phyloP scores from a whole-genome alignment of 1,140 invertebrate genomes.

The Danaus plexippus region DNA sequence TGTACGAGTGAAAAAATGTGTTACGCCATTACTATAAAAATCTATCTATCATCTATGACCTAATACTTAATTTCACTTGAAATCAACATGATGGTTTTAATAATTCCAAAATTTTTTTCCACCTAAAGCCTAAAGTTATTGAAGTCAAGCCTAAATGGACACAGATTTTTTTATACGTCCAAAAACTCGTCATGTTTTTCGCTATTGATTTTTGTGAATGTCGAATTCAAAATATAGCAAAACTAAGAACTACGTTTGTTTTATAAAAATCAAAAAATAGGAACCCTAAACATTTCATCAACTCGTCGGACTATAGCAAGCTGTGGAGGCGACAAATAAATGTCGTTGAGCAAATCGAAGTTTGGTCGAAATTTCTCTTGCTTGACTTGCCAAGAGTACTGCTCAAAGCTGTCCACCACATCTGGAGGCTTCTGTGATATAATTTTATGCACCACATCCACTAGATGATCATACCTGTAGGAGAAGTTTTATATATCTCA shows the following conservation, averaged over 20 bases:
- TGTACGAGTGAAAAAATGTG: constrained; percentile 15
- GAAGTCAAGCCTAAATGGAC: no score
- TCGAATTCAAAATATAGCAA: no score
- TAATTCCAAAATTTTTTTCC: no score
- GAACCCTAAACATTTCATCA: constrained; percentile 63
- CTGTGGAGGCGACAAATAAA: constrained; percentile 70
- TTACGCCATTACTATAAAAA: constrained; percentile 3
- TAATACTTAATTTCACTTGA: no score
- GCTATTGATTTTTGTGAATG: no score
- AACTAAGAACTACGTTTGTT: no score
- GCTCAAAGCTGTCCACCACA: constrained; percentile 76
- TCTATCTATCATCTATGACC: no score
- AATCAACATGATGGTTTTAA: no score
- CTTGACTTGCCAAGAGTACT: constrained; percentile 76
- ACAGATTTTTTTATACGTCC: no score
- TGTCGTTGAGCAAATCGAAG: constrained; percentile 72
- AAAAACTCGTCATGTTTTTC: no score
- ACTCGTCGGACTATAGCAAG: constrained; percentile 38
- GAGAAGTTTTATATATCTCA: neutral
- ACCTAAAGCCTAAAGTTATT: no score
- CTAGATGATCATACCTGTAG: constrained; percentile 76
- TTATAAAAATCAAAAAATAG: neutral
- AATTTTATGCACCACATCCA: constrained; percentile 75
- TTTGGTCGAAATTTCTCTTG: constrained; percentile 72
- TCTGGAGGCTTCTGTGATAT: constrained; percentile 75